Evolutionary conservation across 2,888 invertebrate genomes (phyloP), one percentile per base, ranked within the genome.

Genomic region (Andrena praecox): DNA sequence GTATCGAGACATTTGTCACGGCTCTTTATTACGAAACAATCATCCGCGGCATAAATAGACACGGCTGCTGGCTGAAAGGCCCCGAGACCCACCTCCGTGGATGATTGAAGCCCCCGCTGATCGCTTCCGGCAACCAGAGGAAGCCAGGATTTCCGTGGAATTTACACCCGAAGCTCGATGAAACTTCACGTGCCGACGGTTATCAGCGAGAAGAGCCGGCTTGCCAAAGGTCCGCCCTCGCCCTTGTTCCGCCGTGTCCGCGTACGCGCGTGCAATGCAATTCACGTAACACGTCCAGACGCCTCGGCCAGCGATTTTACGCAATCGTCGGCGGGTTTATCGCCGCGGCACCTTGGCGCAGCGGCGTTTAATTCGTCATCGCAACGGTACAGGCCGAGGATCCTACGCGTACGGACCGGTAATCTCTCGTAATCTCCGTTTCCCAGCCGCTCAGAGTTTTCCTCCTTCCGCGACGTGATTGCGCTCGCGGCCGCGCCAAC

Each of bases 21-120:
- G 60, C 50, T 64, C 59, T 84, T 82, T 77, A 79, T 82, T 62
- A 64, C 27, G 75, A 56, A 70, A 77, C 83, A 71, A 76, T 81
- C 77, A 67, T 70, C 74, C 73, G 73, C 4, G 50, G 27, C 20
- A 62, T 70, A 66, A 77, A 70, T 62, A 52, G 62, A 31, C 59
- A 60, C 10, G 52, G 33, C 71, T 33, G 62, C 1, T 42, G 67
- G 54, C 27, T 48, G 50, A 56, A 29, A 27, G 27, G 20, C 31
- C 3, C 35, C 29, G 29, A 16, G 60, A 42, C 31, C n/a, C 27
- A 20, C 12, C 29, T 27, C 7, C 29, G 29, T 6, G 48, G 20
- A 77, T 72, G 77, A 80, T 77, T 35, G 31, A 63, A 48, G 31
- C 67, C 33, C 33, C 48, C 0, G 52, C 35, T 42, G 62, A 68